Percentiles rank a stretch among this genome's conserved stretches.
phyloP scores from a whole-genome alignment of 2,797 vertebrate species.

The Meda fulgida region DNA sequence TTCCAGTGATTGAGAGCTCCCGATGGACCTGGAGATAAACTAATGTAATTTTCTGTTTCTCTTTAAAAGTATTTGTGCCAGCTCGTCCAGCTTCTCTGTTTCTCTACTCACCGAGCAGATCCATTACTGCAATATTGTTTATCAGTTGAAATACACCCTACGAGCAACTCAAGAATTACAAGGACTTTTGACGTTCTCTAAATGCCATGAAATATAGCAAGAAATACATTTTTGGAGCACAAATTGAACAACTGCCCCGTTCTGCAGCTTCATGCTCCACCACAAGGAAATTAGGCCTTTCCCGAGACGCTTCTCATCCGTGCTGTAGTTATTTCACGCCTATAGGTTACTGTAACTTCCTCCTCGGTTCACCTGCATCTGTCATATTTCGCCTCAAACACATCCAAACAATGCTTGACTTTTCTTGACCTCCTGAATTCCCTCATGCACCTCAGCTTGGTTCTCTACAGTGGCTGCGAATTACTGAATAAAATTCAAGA shows the following conservation, averaged over 20 bases:
- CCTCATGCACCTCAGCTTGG: neutral
- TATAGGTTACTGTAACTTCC: slow-evolving; percentile 6
- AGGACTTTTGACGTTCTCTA: neutral
- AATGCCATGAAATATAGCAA: neutral
- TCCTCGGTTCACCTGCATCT: neutral
- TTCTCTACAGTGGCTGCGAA: slow-evolving; percentile 23
- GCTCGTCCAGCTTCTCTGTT: neutral
- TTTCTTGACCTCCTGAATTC: slow-evolving; percentile 39
- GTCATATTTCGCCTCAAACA: neutral
- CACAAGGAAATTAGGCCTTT: neutral
- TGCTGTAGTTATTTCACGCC: neutral
- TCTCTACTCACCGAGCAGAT: neutral
- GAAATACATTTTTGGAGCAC: neutral
- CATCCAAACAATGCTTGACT: slow-evolving; percentile 40
- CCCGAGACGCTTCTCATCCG: neutral
- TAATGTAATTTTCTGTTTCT: neutral
- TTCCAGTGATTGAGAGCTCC: neutral
- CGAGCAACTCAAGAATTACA: neutral
- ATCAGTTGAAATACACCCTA: neutral
- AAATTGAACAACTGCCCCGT: neutral
- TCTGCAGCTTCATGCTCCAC: neutral
- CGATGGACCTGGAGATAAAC: neutral
- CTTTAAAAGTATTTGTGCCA: neutral
- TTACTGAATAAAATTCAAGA: slow-evolving; percentile 25
- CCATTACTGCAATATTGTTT: neutral